phyloP scores from a whole-genome alignment of 1,140 invertebrate genomes.

The Zaprionus nigranus region DNA sequence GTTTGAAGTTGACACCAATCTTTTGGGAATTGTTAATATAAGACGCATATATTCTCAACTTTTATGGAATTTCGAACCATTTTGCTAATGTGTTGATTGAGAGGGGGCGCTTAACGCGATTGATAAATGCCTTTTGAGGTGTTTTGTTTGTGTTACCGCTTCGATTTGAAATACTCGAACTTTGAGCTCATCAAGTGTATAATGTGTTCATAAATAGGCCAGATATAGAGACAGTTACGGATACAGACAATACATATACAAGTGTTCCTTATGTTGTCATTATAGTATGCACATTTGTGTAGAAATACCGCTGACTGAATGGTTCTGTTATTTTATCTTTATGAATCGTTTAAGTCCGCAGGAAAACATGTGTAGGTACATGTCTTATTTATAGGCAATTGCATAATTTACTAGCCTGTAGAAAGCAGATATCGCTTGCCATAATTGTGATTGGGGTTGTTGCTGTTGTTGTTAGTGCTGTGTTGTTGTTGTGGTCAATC shows the following conservation, averaged over 20 bases:
- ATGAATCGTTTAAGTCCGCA: slow-evolving; percentile 33
- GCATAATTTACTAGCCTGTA: slow-evolving; percentile 42
- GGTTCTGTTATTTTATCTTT: slow-evolving; percentile 47
- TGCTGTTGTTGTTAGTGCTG: slow-evolving; percentile 12
- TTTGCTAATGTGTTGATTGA: slow-evolving; percentile 43
- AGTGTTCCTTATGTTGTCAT: slow-evolving; percentile 4
- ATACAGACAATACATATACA: background rate
- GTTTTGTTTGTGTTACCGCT: slow-evolving; percentile 12
- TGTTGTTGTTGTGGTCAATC: slow-evolving; percentile 36
- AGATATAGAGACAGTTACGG: background rate
- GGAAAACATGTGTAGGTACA: background rate
- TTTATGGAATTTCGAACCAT: slow-evolving; percentile 27
- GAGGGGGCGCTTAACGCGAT: slow-evolving; percentile 10
- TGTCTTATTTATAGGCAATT: slow-evolving; percentile 50
- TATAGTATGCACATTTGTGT: slow-evolving; percentile 9
- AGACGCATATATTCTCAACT: slow-evolving; percentile 15
- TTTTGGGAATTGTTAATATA: slow-evolving; percentile 44
- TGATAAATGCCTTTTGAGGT: slow-evolving; percentile 40
- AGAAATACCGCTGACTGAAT: slow-evolving; percentile 33
- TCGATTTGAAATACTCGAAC: slow-evolving; percentile 16
- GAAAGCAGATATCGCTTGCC: slow-evolving; percentile 27
- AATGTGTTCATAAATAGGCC: slow-evolving; percentile 16
- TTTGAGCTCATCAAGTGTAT: slow-evolving; percentile 46
- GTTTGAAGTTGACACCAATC: slow-evolving; percentile 45
- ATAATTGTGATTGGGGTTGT: background rate